Evolutionary conservation across 1,140 invertebrate genomes (phyloP).

Genomic region (Drosophila sp.): DNA sequence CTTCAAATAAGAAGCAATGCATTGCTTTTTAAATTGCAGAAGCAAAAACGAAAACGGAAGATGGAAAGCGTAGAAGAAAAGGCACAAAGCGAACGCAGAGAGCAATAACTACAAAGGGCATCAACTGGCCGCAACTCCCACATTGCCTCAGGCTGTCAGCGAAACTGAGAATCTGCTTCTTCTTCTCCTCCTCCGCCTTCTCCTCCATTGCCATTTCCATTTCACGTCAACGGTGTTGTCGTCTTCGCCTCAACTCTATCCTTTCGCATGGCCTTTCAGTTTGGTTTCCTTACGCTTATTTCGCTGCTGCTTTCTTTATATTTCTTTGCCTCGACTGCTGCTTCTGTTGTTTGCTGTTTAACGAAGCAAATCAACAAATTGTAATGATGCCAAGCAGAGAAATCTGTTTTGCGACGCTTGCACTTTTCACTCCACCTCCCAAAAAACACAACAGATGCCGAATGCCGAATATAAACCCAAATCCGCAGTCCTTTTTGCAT

Average conservation of each 20-base stretch:
- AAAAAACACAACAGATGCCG: constrained; percentile 12
- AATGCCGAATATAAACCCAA: constrained; percentile 51
- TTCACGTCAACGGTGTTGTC: constrained; percentile 41
- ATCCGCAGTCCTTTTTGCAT: constrained; percentile 80
- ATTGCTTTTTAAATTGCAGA: constrained; percentile 64
- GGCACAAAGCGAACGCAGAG: neutral
- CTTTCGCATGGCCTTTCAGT: constrained; percentile 60
- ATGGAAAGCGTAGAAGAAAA: too few relatives aligned
- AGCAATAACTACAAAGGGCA: constrained; percentile 45
- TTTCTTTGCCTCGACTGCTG: constrained; percentile 16
- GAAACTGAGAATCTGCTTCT: too few relatives aligned
- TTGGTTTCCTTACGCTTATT: constrained; percentile 32
- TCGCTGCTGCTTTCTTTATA: constrained; percentile 8
- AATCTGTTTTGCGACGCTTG: constrained; percentile 71
- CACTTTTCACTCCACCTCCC: constrained; percentile 54
- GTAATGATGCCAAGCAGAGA: constrained; percentile 68
- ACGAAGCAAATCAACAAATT: constrained; percentile 83
- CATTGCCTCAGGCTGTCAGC: constrained; percentile 42
- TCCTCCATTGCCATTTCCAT: constrained; percentile 10
- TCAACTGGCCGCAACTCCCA: constrained; percentile 21
- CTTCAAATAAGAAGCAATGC: constrained; percentile 56
- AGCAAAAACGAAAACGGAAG: neutral
- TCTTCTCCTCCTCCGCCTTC: neutral
- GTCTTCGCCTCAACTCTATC: constrained; percentile 60
- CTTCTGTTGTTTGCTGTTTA: constrained; percentile 78